Evolutionary conservation across 2,888 invertebrate genomes (phyloP), one percentile per base, ranked within the genome.

Genomic region (Spisula subtruncata): DNA sequence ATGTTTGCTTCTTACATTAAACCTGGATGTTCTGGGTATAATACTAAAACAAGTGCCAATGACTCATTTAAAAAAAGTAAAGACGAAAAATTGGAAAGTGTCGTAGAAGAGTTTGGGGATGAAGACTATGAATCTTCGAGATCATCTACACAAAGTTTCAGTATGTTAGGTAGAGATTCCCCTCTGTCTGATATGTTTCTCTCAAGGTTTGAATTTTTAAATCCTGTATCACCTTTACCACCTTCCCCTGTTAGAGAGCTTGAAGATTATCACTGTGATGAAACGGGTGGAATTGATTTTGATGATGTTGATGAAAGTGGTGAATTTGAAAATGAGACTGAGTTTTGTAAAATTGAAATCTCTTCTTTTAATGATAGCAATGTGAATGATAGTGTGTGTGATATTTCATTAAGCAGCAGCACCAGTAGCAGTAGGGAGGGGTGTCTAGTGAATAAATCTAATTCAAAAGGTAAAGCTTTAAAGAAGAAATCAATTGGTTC

Each of bases 191-290:
- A 94, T 0, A 87, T 94, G 29, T 90, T 93, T 46, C 91, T 93
- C 0, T 94, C 94, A 51, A 94, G 94, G 85, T 94, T 94, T 92
- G 91, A 93, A 32, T 93, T 94, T 71, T 84, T 93, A 12, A 86
- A 88, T 25, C 93, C 93, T 16, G 87, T 94, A 29, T 94, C 94
- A 18, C 94, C 94, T n/a, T 90, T 94, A 18, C 94, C 94, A 20
- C 93, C 94, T 48, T 94, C 94, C 32, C 94, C 94, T 14, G 85
- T 89, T 0, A 81, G 83, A 56, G 86, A 90, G 4, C 83, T 87
- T 16, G 89, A 89, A 29, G 35, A 32, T 14, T 14, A 75, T 25
- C 8, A 25, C 4, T 1, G 10, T 35, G 75, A 35, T 75, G 75
- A 16, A 35, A 1, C 18, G 14, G 0, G 75, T 14, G 25, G 14